A percentile compares a stretch with the other conserved stretches of the same genome.
Conservation (phyloP, 2,888 invertebrate genomes). For the Platycnemis pennipes region DNA sequence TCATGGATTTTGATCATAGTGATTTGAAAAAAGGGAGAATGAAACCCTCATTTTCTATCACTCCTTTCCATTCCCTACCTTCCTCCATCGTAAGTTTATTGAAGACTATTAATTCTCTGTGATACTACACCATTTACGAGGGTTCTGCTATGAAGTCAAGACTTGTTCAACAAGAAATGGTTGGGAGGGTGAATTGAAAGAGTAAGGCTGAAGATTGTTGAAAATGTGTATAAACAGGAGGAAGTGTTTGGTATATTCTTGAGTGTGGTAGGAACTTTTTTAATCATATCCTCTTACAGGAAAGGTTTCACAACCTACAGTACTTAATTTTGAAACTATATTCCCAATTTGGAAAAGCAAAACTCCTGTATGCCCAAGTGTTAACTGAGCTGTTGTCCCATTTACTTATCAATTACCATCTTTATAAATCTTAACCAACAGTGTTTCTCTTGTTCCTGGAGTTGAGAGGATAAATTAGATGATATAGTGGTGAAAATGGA, state of each 20-base stretch:
- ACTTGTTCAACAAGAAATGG: slow-evolving; percentile 65
- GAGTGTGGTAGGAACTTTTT: slow-evolving; percentile 63
- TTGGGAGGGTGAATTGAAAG: slow-evolving; percentile 57
- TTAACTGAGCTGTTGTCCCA: slow-evolving; percentile 50
- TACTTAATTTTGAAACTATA: slow-evolving; percentile 60
- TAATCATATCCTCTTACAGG: slow-evolving; percentile 46
- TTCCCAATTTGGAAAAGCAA: slow-evolving; percentile 50
- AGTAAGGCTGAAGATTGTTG: slow-evolving; percentile 61
- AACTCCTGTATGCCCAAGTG: slow-evolving; percentile 43
- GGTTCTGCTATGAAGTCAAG: slow-evolving; percentile 62
- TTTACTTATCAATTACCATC: slow-evolving; percentile 59
- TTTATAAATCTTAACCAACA: slow-evolving; percentile 59
- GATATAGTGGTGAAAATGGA: slow-evolving; percentile 40
- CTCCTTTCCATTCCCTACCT: slow-evolving; percentile 64
- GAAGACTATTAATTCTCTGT: slow-evolving; percentile 72
- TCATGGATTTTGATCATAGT: slow-evolving; percentile 41
- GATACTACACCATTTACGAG: slow-evolving; percentile 72
- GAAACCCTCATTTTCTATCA: slow-evolving; percentile 54
- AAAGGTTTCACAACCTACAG: slow-evolving; percentile 43
- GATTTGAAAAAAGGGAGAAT: slow-evolving; percentile 49
- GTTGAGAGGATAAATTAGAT: slow-evolving; percentile 58
- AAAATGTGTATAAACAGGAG: slow-evolving; percentile 34
- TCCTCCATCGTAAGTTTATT: slow-evolving; percentile 67
- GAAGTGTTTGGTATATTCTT: slow-evolving; percentile 65
- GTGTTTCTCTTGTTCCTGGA: slow-evolving; percentile 64